Percentiles rank a stretch among this genome's conserved stretches.
phyloP scores from a whole-genome alignment of 2,888 invertebrate genomes.

The Gandaritis pyraliata region DNA sequence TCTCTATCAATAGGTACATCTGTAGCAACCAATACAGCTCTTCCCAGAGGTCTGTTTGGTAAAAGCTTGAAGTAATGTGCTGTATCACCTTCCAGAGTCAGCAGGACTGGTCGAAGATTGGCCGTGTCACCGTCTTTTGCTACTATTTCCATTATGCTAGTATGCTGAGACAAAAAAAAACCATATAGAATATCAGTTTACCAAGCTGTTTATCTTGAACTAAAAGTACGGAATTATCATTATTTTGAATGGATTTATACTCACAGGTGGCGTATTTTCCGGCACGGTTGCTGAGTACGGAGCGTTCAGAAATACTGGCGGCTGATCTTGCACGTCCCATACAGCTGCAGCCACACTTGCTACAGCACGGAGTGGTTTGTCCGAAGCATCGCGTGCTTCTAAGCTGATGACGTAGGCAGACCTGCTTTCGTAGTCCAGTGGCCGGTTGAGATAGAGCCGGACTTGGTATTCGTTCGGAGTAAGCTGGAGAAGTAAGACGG shows the following conservation, averaged over 20 bases:
- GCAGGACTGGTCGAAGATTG: slow-evolving; percentile 86
- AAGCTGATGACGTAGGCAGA: slow-evolving; percentile 89
- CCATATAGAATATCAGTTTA: no score
- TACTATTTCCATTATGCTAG: slow-evolving; percentile 87
- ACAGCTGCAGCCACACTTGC: slow-evolving; percentile 91
- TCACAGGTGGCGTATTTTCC: slow-evolving; percentile 88
- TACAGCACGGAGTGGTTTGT: slow-evolving; percentile 86
- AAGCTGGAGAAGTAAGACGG: slow-evolving; percentile 67
- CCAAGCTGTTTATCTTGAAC: no score
- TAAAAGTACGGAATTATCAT: no score
- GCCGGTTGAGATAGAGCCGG: slow-evolving; percentile 86
- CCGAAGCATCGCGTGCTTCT: slow-evolving; percentile 87
- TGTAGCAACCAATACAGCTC: slow-evolving; percentile 85
- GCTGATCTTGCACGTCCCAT: slow-evolving; percentile 92
- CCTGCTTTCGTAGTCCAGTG: slow-evolving; percentile 90
- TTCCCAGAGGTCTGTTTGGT: slow-evolving; percentile 82
- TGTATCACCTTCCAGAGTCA: slow-evolving; percentile 88
- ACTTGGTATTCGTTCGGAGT: slow-evolving; percentile 89
- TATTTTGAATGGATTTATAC: slow-evolving; percentile 19
- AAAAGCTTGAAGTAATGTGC: slow-evolving; percentile 88
- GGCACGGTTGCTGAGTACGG: slow-evolving; percentile 91
- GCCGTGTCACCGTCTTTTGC: slow-evolving; percentile 94
- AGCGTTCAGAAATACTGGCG: slow-evolving; percentile 91
- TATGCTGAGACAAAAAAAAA: slow-evolving; percentile 65
- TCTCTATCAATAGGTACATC: slow-evolving; percentile 89